Base-by-base conservation (phyloP, 2,888 invertebrate species). In the Tridacna gigas region DNA sequence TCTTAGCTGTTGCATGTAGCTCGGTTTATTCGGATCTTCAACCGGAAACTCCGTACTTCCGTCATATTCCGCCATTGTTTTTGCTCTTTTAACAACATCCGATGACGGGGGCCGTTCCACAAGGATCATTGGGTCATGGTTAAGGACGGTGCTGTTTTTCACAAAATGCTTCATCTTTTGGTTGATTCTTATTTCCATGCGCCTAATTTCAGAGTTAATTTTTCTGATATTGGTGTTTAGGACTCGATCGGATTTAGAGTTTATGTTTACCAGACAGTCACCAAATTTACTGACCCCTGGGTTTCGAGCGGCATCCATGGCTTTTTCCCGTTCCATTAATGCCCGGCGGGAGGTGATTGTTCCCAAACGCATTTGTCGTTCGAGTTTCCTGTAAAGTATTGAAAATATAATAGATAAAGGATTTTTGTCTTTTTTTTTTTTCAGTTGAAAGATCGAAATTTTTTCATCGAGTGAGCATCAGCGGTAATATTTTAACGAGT, bases 101-200 rank as follows among this genome's bases (percentile, higher is more conserved):
- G 91, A 90, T n/a, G 91, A 91, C 22, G 92, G 86, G 0, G 92
- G 90, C 28, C 93, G 84, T 81, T 93, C 92, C 11, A 93, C 92
- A 45, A 93, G 86, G 25, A 93, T 91, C 22, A 92, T 88, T 0
- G 93, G 93, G 48, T 93, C 92, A 71, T 91, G 89, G 83, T 91
- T 91, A 22, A 92, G 79, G 20, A 91, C 89, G 26, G 88, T 83
- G 65, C 89, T 91, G 12, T 81, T 88, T 71, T 87, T 86, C 13
- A 92, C 86, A 82, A 93, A 93, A 71, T 84, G 84, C 79, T 91
- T 89, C 74, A 88, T 89, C 37, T 89, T 84, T 25, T 92, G 90
- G 61, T 89, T 89, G 74, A 89, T 81, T 67, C 87, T 86, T 2
- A 88, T 74, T 76, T 90, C 88, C 91, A 92, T 90, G 3, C 90